Base-by-base conservation (phyloP, 2,888 invertebrate species). In the Arge pagana region DNA sequence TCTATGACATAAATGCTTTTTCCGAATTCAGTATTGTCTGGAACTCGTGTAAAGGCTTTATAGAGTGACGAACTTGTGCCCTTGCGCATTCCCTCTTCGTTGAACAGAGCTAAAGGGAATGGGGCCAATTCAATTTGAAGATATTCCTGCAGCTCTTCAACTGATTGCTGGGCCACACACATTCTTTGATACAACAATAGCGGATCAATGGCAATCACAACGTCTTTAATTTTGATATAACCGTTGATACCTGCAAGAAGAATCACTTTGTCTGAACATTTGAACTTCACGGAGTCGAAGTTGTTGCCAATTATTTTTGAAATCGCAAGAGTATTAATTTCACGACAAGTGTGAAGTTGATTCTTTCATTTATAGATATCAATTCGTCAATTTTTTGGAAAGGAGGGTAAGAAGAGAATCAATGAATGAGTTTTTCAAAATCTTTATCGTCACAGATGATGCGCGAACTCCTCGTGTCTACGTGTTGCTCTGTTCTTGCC, bases 1-100 rank as follows among this genome's bases (percentile, higher is more conserved):
- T 69, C 70, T 11, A 69, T 48, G 2, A 65, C 58, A 53, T 57
- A 42, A 7, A 53, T 42, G 19, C 10, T 48, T 48, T 54, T 28
- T 26, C 28, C 26, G 26, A 55, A 13, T 19, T 55, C 10, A 13
- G 50, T 23, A 31, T 11, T 26, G 28, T 10, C 26, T 36, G 41
- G 28, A 7, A 41, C 10, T n/a, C 16, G 28, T 4, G 26, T 24
- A 16, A 41, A 41, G 28, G 16, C 13, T 48, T 15, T 28, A 11
- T 28, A 41, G 3, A 28, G n/a, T n/a, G 28, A 26, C 15, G 41
- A 41, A 28, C 28, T 41, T 28, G 28, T 41, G 24, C 41, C 24
- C n/a, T 39, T 19, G n/a, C 36, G 40, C 45, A 41, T 52, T 15
- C 37, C 24, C 28, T 11, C 40, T 45, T 52, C 55, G n/a, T 18